phyloP scores from a whole-genome alignment of 1,140 invertebrate genomes.

The Trachymyrmex septentrionalis region DNA sequence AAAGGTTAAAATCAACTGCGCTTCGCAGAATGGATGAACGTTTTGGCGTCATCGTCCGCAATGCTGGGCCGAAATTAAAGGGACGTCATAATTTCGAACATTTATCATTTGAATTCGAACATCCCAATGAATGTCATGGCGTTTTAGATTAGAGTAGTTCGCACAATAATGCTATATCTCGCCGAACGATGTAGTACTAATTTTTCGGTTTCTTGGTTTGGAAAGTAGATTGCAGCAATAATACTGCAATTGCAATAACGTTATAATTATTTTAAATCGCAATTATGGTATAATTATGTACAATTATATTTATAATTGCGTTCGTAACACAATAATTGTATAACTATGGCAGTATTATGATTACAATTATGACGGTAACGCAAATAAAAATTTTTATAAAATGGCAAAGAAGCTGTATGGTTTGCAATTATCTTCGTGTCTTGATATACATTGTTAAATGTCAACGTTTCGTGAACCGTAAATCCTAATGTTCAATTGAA shows the following conservation, averaged over 20 bases:
- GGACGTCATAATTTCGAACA: too few species aligned
- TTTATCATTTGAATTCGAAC: not conserved
- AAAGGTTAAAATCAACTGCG: slow-evolving; percentile 30
- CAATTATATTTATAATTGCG: not conserved
- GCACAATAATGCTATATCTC: slow-evolving; percentile 2
- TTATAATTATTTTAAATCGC: not conserved
- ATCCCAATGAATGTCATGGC: not conserved
- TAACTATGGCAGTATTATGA: not conserved
- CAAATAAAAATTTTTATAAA: not conserved
- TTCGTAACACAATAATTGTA: not conserved
- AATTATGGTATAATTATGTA: slow-evolving; percentile 5
- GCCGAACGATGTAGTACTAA: not conserved
- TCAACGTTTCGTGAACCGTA: too few species aligned
- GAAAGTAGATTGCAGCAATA: slow-evolving; percentile 27
- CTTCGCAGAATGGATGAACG: slow-evolving; percentile 12
- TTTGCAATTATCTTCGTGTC: too few species aligned
- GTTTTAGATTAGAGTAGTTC: slow-evolving; percentile 3
- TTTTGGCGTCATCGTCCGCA: not conserved
- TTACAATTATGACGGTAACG: not conserved
- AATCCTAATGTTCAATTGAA: too few species aligned
- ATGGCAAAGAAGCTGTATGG: too few species aligned
- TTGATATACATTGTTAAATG: too few species aligned
- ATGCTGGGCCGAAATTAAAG: not conserved
- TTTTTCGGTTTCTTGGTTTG: slow-evolving; percentile 7
- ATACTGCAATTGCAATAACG: slow-evolving; percentile 13